Percentiles rank a stretch among this genome's conserved stretches.
phyloP scores from a whole-genome alignment of 1,140 invertebrate genomes.

The Pogonomyrmex barbatus region DNA sequence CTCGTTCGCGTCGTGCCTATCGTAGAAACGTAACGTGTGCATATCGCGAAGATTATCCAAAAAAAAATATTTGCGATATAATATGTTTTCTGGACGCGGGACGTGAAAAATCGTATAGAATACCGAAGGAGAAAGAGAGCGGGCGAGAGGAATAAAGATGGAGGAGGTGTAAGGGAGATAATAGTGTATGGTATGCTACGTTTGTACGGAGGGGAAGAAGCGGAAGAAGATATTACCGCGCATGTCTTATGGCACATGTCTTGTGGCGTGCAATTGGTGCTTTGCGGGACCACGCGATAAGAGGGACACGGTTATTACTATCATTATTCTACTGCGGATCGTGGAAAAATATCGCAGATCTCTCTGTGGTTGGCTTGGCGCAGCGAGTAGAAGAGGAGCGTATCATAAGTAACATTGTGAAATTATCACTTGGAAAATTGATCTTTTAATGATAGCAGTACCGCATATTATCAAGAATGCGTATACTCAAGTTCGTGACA shows the following conservation, averaged over 20 bases:
- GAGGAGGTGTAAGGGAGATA: background rate
- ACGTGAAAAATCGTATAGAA: background rate
- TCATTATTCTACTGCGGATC: background rate
- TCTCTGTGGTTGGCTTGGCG: background rate
- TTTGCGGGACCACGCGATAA: constrained; percentile 24
- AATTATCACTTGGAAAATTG: constrained; percentile 14
- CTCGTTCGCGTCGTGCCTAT: constrained; percentile 22
- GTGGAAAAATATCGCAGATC: background rate
- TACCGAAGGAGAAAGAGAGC: background rate
- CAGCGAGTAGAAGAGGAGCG: background rate
- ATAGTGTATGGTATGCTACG: background rate
- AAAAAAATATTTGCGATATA: background rate
- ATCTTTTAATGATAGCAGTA: no score
- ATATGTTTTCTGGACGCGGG: no score
- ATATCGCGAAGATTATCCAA: background rate
- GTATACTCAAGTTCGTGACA: background rate
- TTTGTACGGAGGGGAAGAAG: constrained; percentile 38
- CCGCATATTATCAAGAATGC: constrained; percentile 1
- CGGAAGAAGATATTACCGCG: constrained; percentile 41
- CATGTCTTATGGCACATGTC: constrained; percentile 20
- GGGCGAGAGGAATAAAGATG: background rate
- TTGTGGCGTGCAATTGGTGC: constrained; percentile 28
- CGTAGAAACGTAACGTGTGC: background rate
- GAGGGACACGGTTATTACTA: background rate
- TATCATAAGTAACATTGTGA: background rate